Evolutionary conservation across 2,888 invertebrate genomes (phyloP).

Genomic region (Catonia carolina): DNA sequence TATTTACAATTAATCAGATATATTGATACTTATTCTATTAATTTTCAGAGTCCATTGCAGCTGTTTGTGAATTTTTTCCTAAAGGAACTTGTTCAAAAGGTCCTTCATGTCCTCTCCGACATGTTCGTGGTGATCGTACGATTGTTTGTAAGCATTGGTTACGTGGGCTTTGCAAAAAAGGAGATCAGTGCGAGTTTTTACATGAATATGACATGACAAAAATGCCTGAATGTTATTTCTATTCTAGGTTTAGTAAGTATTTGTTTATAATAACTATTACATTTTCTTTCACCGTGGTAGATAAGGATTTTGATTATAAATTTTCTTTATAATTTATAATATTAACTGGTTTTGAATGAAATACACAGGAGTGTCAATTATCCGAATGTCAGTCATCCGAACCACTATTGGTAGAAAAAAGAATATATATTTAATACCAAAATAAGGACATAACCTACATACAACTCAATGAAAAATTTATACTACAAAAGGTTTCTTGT

Average conservation of each 20-base stretch:
- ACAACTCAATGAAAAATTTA: too few species aligned
- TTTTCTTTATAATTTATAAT: neutral
- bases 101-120: conserved; percentile 89
- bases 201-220: conserved; percentile 99
- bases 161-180: conserved; percentile 97
- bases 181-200: conserved; percentile 98
- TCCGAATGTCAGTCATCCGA: too few species aligned
- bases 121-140: conserved; percentile 94
- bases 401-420: too few species aligned
- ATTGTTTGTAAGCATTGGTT: conserved; percentile 99
- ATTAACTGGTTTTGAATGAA: conserved; percentile 4
- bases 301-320: neutral
- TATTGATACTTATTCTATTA: too few species aligned
- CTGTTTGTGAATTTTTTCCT: conserved; percentile 88
- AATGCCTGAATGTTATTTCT: conserved; percentile 99
- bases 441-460: too few species aligned
- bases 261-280: too few species aligned
- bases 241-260: conserved; percentile 83
- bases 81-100: conserved; percentile 74
- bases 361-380: too few species aligned
- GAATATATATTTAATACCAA: too few species aligned
- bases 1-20: too few species aligned
- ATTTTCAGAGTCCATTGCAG: conserved; percentile 85
- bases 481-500: too few species aligned
- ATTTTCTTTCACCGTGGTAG: too few species aligned